Base-by-base conservation (phyloP, 2,888 invertebrate species). In the Phengaris alcon region DNA sequence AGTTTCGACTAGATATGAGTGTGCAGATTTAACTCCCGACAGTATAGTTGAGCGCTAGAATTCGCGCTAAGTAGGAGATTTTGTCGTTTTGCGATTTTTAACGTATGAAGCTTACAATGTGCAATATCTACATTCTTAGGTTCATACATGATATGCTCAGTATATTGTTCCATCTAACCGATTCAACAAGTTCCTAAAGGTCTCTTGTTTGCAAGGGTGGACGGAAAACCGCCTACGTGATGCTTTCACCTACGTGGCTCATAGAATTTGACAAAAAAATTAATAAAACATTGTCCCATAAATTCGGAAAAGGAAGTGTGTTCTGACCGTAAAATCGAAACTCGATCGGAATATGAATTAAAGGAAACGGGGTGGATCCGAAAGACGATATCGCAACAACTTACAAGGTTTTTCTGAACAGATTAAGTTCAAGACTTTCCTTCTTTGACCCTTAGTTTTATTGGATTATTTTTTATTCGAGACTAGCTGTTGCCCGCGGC, bases 291-390 rank as follows among this genome's bases (percentile, higher is more conserved):
- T 51, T 54, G 52, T 52, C 52, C 52, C 22, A 35, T 72, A 72
- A 72, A 72, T 52, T 72, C 7, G 22, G 35, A 52, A 48, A 52
- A 35, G 72, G 8, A 35, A 72, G 64, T 51, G 51, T 22, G 51
- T 72, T 9, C 54, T 6, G 52, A 5, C 12, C 72, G 72, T 72
- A 72, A 72, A 72, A 54, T 35, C 13, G 51, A 22, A 12, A 70
- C 15, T 22, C 51, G 72, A 52, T 72, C 35, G 72, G 72, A 72
- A 72, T 72, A 72, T 72, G 72, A 72, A 72, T 54, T 54, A 54
- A 52, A 52, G 51, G 7, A 52, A 13, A 52, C 52, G 52, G 10
- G 72, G 51, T 72, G 35, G 52, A 22, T 22, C 52, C 12, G 35
- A 6, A 72, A 72, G 22, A 54, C 22, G 54, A 72, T 72, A 72